Base-by-base conservation (phyloP, 1,140 invertebrate genomes). In the Bombus fervidus region DNA sequence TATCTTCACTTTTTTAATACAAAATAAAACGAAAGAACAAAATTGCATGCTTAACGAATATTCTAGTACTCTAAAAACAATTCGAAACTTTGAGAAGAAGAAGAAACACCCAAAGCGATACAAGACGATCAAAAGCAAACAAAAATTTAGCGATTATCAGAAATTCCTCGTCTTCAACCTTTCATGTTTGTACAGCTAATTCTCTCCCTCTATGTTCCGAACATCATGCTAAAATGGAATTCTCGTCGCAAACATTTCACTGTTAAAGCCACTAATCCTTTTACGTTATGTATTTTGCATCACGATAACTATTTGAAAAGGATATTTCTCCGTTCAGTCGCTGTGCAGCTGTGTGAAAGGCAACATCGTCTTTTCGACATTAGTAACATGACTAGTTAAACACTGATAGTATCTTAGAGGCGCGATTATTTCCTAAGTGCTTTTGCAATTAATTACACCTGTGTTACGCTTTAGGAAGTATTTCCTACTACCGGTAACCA, bases 401-500 rank as follows among this genome's bases (percentile, higher is more conserved):
- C 12, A 28, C 1, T 6, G 22, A 34, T 34, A 57, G 12, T 25
- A n/a, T 22, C 4, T 5, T 53, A 53, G 8, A 34, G 1, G 1
- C n/a, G 5, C 28, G 12, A 62, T 10, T 62, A 10, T n/a, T 62
- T n/a, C 59, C 1, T n/a, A 62, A 62, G 10, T 62, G 10, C 0
- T 53, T 53, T 22, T 6, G 5, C 5, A 22, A 8, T 53, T 18
- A 62, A 13, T 59, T 59, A 28, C 28, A 0, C 1, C 3, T 62
- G 9, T 12, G 1, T 28, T n/a, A 2, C 1, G 9, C 0, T 13
- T n/a, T 28, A 12, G n/a, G 3, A 10, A 62, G 0, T 28, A 28
- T n/a, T n/a, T n/a, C 3, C 12, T 28, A n/a, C 1, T 28, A 62
- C 3, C 0, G 59, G n/a, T 53, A 22, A 53, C 6, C 47, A 0